Evolutionary conservation across 2,113 vertebrate genomes (phyloP).

Genomic region (Cheilinus undulatus): DNA sequence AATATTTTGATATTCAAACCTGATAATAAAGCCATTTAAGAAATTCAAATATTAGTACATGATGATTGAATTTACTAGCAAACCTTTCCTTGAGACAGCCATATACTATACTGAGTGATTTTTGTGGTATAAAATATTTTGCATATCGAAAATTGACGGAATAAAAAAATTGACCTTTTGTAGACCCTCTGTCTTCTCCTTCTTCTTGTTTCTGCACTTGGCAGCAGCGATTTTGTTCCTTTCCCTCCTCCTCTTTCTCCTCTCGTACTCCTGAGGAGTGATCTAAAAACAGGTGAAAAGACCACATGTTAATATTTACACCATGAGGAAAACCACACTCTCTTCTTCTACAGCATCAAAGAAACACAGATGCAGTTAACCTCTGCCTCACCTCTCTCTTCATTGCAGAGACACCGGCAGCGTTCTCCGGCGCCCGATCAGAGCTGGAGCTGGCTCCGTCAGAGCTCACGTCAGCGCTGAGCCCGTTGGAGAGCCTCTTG

Average conservation of each 20-base stretch:
- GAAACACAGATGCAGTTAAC: background rate
- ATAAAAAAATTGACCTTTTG: conserved; percentile 87
- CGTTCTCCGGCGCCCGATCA: conserved; percentile 79
- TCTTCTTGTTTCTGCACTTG: conserved; percentile 98
- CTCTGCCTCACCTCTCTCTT: conserved; percentile 87
- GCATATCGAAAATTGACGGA: background rate
- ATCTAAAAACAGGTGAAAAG: conserved; percentile 65
- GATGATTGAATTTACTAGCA: no score
- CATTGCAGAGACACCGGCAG: background rate
- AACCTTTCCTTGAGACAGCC: no score
- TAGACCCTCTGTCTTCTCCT: conserved; percentile 94
- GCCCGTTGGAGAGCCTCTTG: conserved; percentile 88
- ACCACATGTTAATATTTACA: background rate
- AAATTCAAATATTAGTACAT: no score
- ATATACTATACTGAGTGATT: no score
- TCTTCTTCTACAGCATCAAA: background rate
- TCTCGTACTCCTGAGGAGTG: conserved; percentile 87
- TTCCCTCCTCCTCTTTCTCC: conserved; percentile 93
- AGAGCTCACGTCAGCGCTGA: conserved; percentile 81
- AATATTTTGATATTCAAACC: no score
- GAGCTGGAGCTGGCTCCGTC: conserved; percentile 85
- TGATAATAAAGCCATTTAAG: no score
- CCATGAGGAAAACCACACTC: background rate
- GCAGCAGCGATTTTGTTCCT: conserved; percentile 97
- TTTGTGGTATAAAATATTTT: background rate